Percentiles rank a stretch among this genome's conserved stretches.
Evolutionary conservation across 2,888 invertebrate genomes (phyloP).

Genomic region (Pachycephus smyrnensis): DNA sequence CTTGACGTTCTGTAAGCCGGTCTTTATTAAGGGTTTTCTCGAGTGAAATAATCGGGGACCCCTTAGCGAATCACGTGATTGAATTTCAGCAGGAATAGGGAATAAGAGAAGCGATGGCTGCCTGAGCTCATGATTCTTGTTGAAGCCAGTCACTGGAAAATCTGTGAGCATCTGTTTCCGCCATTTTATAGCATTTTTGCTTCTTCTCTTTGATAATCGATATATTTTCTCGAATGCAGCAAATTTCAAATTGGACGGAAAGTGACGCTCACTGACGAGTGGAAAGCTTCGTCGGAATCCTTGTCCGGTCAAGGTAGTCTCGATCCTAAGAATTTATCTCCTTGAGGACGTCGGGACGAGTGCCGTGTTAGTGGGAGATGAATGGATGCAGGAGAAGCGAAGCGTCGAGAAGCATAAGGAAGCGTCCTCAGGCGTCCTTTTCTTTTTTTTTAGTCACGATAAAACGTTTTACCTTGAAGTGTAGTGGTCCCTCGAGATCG

Average conservation of each 20-base stretch:
- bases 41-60: neutral
- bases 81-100: neutral
- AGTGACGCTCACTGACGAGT: neutral
- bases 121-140: neutral
- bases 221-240: neutral
- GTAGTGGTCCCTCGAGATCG: slow-evolving; percentile 61
- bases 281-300: neutral
- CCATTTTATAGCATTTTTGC: neutral
- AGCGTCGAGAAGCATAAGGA: neutral
- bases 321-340: neutral
- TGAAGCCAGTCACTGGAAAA: neutral
- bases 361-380: neutral
- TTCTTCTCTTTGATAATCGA: neutral
- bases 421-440: neutral
- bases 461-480: slow-evolving; percentile 51
- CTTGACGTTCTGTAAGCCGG: slow-evolving; percentile 58
- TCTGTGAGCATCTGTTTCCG: neutral
- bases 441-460: neutral
- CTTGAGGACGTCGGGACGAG: neutral
- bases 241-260: neutral
- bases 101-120: neutral
- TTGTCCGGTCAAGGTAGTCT: neutral
- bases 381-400: neutral
- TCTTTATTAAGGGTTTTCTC: slow-evolving; percentile 11
- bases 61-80: neutral